Conservation (phyloP, 2,797 vertebrate species). For the Champsocephalus gunnari region DNA sequence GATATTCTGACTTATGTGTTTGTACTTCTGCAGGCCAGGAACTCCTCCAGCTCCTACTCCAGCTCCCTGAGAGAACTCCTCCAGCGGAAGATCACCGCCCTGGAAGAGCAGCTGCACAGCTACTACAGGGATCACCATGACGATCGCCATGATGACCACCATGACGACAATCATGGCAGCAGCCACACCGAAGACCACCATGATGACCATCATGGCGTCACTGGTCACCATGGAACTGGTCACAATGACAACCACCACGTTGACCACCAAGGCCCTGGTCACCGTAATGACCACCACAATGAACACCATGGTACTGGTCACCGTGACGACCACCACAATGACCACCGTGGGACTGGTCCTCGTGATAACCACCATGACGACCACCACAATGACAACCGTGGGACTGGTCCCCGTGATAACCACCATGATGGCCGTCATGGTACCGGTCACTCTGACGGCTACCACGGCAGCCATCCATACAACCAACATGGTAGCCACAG, state of each 20-base stretch:
- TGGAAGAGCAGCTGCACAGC: slow-evolving; percentile 86
- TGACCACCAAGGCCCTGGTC: slow-evolving; percentile 4
- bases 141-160: slow-evolving; percentile 51
- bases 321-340: neutral
- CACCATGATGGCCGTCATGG: slow-evolving; percentile 20
- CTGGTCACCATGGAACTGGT: neutral
- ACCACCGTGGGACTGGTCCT: neutral
- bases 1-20: neutral
- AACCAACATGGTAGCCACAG: slow-evolving; percentile 6
- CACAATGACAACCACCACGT: slow-evolving; percentile 42
- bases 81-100: slow-evolving; percentile 85
- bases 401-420: slow-evolving; percentile 1
- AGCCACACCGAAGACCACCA: slow-evolving; percentile 23
- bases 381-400: neutral
- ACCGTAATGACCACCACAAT: slow-evolving; percentile 1
- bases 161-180: slow-evolving; percentile 28
- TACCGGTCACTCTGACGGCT: slow-evolving; percentile 12
- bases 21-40: slow-evolving; percentile 73
- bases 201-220: neutral
- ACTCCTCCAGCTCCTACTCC: slow-evolving; percentile 87
- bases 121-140: slow-evolving; percentile 71
- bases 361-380: neutral
- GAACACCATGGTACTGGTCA: slow-evolving; percentile 23
- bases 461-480: neutral
- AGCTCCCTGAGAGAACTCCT: slow-evolving; percentile 87